phyloP scores from a whole-genome alignment of 2,113 vertebrate genomes.

The Rhynchopsitta pachyrhyncha region DNA sequence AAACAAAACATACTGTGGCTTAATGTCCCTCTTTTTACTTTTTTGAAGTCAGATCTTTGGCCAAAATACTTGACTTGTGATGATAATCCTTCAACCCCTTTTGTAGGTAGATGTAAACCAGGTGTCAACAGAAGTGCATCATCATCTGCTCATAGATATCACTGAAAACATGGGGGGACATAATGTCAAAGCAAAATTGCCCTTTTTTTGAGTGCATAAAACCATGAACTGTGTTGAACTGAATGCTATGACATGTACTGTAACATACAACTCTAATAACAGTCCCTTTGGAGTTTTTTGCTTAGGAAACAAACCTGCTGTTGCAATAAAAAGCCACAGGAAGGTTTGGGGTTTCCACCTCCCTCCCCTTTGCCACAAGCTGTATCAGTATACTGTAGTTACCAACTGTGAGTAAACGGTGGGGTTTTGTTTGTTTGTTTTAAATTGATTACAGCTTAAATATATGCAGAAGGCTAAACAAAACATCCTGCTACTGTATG shows the following conservation, averaged over 20 bases:
- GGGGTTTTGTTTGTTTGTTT: background rate
- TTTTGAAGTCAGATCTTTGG: background rate
- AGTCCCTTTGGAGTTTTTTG: background rate
- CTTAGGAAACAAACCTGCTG: constrained; percentile 16
- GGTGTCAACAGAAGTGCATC: background rate
- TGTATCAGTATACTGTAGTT: background rate
- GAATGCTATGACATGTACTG: background rate
- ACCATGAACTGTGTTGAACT: background rate
- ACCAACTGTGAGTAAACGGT: background rate
- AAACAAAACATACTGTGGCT: background rate
- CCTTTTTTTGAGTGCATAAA: background rate
- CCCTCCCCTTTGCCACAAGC: background rate
- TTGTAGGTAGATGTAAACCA: background rate
- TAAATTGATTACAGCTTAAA: background rate
- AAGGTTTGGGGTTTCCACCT: background rate
- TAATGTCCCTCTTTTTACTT: background rate
- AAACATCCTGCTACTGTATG: background rate
- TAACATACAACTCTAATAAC: background rate
- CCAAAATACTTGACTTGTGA: background rate
- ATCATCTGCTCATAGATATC: background rate
- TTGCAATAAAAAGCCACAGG: background rate
- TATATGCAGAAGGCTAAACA: background rate
- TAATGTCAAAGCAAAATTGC: background rate
- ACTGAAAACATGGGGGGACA: background rate
- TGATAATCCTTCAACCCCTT: background rate